Evolutionary conservation across 2,113 vertebrate species (phyloP), one percentile per base, ranked within the genome.

Genomic region (Notarius lentiginosus): DNA sequence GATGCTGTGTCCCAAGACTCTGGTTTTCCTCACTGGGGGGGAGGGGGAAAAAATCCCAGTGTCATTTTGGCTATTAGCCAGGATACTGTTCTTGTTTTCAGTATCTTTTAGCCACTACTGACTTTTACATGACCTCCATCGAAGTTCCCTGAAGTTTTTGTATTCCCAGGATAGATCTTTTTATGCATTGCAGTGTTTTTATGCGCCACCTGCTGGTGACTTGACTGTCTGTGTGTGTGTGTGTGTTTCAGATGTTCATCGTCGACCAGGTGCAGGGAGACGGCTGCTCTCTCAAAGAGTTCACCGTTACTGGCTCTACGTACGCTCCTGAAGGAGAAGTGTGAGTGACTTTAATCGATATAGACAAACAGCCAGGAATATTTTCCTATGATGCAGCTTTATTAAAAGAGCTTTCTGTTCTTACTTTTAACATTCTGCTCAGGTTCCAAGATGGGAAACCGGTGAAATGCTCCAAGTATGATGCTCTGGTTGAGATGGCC

Each of bases 271-370:
- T 96, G 30, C 95, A 96, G 91, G 95, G 95, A 27, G 96, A 98
- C 75, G 94, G 92, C 88, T 99, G 98, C 90, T 95, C 95, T 49
- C 94, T 99, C 86, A 97, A 97, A 84, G 97, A 99, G 90, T 99
- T 99, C 90, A 97, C 96, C 11, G 93, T 99, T 73, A 97, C 96
- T 27, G 98, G 98, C 27, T 99, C 98, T 66, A 99, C 98, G 1
- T 99, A 99, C 0, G 97, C 97, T 61, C 98, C 98, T 20, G 93
- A 96, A 86, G 98, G 98, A 95, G 95, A 97, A 95, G 96, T 99
- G 98, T 99, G 94, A 97, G 97, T 97, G 93, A 24, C 55, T 24
- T 82, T 88, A 83, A 2, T 24, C 73, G 53, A 12, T 7, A 20
- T 24, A 49, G 4, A 2, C 47, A 34, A 51, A 27, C 70, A 65